These are phyloP conservation scores for Mobula hypostoma DNA, from an alignment of 2,113 vertebrate species.

Conservation along the genomic window DNA sequence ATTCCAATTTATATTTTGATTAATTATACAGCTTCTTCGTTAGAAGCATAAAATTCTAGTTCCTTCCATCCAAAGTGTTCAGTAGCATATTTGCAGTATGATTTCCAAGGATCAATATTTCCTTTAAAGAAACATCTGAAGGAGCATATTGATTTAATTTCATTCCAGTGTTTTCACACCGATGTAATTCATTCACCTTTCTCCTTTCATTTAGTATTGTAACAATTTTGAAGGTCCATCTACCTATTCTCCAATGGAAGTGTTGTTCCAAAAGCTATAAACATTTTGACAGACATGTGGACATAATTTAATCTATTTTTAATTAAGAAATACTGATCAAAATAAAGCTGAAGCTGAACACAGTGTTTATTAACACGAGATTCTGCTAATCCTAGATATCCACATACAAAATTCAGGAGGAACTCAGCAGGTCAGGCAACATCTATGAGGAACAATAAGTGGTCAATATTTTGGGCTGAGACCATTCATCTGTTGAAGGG, in stretches of 20 bases:
- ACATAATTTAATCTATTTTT: background rate
- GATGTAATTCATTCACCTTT: conserved; percentile 17
- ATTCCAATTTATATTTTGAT: background rate
- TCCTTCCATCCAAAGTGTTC: background rate
- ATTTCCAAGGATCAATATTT: background rate
- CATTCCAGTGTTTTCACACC: background rate
- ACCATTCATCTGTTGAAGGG: too few relatives aligned
- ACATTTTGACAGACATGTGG: background rate
- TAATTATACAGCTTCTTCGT: background rate
- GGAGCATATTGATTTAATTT: conserved; percentile 1
- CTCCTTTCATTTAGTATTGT: background rate
- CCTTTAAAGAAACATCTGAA: background rate
- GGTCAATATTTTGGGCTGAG: too few relatives aligned
- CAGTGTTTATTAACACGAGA: background rate
- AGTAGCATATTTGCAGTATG: background rate
- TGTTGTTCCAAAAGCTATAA: background rate
- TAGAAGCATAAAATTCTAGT: background rate
- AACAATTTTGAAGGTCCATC: background rate
- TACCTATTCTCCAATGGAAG: background rate
- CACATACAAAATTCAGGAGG: too few relatives aligned
- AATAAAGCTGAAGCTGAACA: background rate
- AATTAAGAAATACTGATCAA: background rate
- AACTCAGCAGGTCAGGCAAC: too few relatives aligned
- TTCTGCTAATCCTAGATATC: too few relatives aligned
- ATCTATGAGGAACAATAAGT: too few relatives aligned